Evolutionary conservation across 2,113 vertebrate genomes (phyloP), one percentile per base, ranked within the genome.

Genomic region (Corapipo altera): DNA sequence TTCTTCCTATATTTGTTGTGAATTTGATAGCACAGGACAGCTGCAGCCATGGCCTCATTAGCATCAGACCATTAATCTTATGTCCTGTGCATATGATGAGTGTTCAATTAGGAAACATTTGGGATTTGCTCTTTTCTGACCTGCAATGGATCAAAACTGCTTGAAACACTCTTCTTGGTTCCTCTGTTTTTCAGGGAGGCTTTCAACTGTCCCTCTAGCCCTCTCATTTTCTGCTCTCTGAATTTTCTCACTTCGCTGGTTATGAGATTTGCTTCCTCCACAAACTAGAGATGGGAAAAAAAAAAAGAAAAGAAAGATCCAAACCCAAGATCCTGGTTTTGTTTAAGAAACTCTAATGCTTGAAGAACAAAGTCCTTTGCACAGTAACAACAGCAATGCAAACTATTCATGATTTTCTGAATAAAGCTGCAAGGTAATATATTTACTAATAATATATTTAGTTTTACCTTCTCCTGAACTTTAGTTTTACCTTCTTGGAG

Each of bases 391-490:
- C 0, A 65, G 4, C n/a, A 71, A n/a, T 43, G 30, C 30, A n/a
- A 82, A 66, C 26, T n/a, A 61, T 59, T 87, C 32, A 8, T 10
- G 21, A 18, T 74, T 65, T 74, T 55, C 44, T 65, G 32, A 59
- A 22, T 48, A 15, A 69, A 71, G 35, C 21, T 49, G 3, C 5
- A 41, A 52, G 22, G 22, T 54, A 37, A 49, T 54, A 5, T 27
- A 27, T 52, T 52, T 5, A 41, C 39, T 41, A 41, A 41, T 21
- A 43, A 62, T 19, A 7, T 27, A 28, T 85, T 61, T 76, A 39
- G 7, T 43, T 41, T 88, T 77, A 97, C 97, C 95, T 96, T 92
- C n/a, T 96, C 82, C 43, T 44, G 43, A 17, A 44, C 16, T 75
- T 35, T 24, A 37, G 7, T 41, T 43, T 88, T 75, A 97, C 97